Conservation (phyloP, 2,113 vertebrate genomes). For the Oceanites oceanicus region DNA sequence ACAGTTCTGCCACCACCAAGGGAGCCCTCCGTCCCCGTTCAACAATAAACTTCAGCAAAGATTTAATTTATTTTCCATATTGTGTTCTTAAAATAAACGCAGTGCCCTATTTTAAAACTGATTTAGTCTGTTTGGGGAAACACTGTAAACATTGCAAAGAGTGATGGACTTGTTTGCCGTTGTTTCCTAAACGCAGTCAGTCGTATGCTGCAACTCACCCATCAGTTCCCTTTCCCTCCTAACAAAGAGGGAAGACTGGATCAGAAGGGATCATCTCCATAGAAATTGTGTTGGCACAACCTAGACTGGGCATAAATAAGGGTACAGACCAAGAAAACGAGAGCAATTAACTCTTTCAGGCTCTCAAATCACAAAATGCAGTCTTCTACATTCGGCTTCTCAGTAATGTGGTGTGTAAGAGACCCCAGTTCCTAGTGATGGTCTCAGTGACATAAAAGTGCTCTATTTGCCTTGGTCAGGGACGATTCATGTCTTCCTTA, state of each 20-base stretch:
- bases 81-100: neutral
- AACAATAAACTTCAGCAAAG: neutral
- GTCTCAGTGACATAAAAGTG: neutral
- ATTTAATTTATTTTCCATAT: neutral
- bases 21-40: neutral
- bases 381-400: neutral
- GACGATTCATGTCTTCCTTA: neutral
- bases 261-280: constrained; percentile 70
- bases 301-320: constrained; percentile 65
- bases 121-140: neutral
- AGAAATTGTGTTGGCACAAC: constrained; percentile 69
- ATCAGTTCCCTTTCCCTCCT: constrained; percentile 1
- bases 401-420: neutral
- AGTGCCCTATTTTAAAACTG: neutral
- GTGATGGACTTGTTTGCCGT: neutral
- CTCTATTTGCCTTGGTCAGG: neutral
- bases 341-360: constrained; percentile 57
- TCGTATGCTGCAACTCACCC: neutral
- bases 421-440: neutral
- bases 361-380: neutral
- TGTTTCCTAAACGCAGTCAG: neutral
- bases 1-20: neutral
- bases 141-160: neutral
- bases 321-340: constrained; percentile 43
- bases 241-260: constrained; percentile 66